Conservation (phyloP, 2,888 invertebrate species). For the Ophion ventricosus region DNA sequence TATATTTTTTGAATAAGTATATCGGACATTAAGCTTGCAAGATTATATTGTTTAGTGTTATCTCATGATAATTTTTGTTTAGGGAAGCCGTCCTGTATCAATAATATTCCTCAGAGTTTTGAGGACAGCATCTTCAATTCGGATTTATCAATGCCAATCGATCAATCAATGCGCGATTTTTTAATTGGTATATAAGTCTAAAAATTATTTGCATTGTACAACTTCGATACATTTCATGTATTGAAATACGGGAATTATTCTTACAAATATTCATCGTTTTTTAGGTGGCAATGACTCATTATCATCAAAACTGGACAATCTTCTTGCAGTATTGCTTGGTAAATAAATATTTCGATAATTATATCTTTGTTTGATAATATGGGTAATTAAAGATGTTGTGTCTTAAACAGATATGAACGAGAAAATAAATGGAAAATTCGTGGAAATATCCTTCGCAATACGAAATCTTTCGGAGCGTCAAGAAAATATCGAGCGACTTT, state of each 20-base stretch:
- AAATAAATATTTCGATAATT: not conserved
- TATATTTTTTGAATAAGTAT: too few relatives aligned
- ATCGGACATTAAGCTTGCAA: too few relatives aligned
- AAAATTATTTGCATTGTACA: not conserved
- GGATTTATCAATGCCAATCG: slow-evolving; percentile 1
- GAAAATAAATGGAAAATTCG: slow-evolving; percentile 14
- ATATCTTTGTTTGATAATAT: not conserved
- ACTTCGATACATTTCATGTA: not conserved
- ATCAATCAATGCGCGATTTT: slow-evolving; percentile 21
- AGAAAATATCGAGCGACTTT: not conserved
- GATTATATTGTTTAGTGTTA: too few relatives aligned
- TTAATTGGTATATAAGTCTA: slow-evolving; percentile 1
- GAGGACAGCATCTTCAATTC: not conserved
- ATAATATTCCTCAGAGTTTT: not conserved
- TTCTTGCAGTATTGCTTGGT: not conserved
- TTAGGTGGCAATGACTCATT: not conserved
- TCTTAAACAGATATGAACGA: slow-evolving; percentile 13
- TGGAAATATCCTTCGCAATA: not conserved
- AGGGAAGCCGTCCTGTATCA: not conserved
- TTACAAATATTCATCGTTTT: not conserved
- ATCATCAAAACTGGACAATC: slow-evolving; percentile 1
- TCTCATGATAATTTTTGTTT: not conserved
- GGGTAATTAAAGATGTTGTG: not conserved
- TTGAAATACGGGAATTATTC: slow-evolving; percentile 3
- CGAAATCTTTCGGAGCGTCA: not conserved